Percentiles rank a stretch among this genome's conserved stretches.
Conservation (phyloP, 2,113 vertebrate genomes). For the Actenoides hombroni region DNA sequence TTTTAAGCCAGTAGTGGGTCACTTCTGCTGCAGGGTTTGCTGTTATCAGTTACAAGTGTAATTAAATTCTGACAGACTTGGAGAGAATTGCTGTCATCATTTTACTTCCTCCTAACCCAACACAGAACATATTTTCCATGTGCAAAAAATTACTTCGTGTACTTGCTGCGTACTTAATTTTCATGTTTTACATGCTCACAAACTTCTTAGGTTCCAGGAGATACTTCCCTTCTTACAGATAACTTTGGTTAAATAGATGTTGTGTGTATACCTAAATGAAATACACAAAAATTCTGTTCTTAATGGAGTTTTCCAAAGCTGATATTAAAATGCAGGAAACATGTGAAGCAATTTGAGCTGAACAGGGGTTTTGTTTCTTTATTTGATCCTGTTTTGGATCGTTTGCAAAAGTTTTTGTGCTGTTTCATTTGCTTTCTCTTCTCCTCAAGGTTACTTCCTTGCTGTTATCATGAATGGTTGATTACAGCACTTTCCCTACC, state of each 20-base stretch:
- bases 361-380: constrained; percentile 13
- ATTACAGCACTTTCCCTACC: not conserved
- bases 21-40: not conserved
- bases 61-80: constrained; percentile 4
- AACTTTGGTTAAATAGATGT: not conserved
- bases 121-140: not conserved
- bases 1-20: not conserved
- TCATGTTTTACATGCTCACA: not conserved
- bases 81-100: not conserved
- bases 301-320: not conserved
- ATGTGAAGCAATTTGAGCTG: not conserved
- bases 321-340: not conserved
- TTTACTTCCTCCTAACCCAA: not conserved
- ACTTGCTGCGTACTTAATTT: not conserved
- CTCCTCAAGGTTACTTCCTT: constrained; percentile 26
- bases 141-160: not conserved
- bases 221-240: not conserved
- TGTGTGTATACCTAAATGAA: not conserved
- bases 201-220: not conserved
- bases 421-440: not conserved
- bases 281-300: not conserved
- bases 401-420: not conserved
- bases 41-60: not conserved
- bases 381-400: not conserved
- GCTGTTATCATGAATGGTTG: not conserved